Base-by-base conservation (phyloP, 2,888 invertebrate genomes). In the Chaetogeoica ovagalla region DNA sequence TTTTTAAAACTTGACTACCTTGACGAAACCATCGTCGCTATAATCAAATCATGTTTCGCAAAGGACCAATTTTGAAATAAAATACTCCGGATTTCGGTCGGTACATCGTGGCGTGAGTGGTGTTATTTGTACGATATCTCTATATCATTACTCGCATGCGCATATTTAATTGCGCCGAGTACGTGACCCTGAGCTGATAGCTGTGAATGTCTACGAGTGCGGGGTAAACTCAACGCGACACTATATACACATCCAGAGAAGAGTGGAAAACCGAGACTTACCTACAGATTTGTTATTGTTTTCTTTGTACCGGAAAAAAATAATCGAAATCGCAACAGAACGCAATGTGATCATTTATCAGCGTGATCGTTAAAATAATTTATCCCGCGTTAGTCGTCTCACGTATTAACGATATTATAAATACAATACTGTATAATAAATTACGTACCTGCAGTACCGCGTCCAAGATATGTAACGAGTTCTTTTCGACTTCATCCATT, bases 251-350 rank as follows among this genome's bases (percentile, higher is more conserved):
- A 15, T 11, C 23, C 23, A 9, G 17, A 48, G 19, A 17, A 65
- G 55, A 74, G 55, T 65, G 52, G 74, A 55, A 55, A 65, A 74
- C 65, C 74, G 65, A 65, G 74, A 74, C 21, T 39, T 21, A 65
- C 30, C 30, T 30, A 30, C 9, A 48, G 37, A 55, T 21, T 57
- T 52, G 15, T 21, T 37, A 15, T 19, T 63, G 8, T 39, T 65
- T 65, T 39, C 13, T 17, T 39, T 37, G 1, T 9, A 3, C 63
- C 2, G 11, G 52, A 39, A 30, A 55, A 74, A 60, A 74, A 30
- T 65, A 74, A 30, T 65, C 39, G 63, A 71, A 43, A 71, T 60
- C 21, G 59, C 15, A 21, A 43, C 21, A n/a, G 39, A 15, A 17
- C 15, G 15, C 52, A 2, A 48, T 3, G 43, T 43, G 4, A 60